Evolutionary conservation across 2,888 invertebrate genomes (phyloP).

Genomic region (Marasmarcha lunaedactyla): DNA sequence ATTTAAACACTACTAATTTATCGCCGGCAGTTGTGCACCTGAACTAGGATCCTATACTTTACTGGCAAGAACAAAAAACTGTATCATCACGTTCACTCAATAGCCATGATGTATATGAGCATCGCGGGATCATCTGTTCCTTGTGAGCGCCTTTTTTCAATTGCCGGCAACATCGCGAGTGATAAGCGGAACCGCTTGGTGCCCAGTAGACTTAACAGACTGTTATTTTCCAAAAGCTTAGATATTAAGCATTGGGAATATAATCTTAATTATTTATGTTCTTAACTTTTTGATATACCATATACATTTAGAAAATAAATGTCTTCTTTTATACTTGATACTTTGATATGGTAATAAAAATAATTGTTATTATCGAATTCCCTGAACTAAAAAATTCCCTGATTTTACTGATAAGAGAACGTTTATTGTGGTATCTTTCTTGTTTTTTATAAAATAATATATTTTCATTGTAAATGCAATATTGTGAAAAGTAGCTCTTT

Average conservation of each 20-base stretch:
- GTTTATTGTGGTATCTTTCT: conserved; percentile 3
- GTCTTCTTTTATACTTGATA: conserved; percentile 6
- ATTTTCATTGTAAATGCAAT: conserved; percentile 4
- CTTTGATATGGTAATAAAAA: conserved; percentile 8
- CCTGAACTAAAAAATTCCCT: background rate
- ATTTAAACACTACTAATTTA: conserved; percentile 26
- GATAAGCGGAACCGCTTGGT: conserved; percentile 19
- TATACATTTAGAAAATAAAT: conserved; percentile 7
- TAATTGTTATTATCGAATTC: conserved; percentile 2
- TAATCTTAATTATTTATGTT: background rate
- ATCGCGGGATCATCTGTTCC: conserved; percentile 18
- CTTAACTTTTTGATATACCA: conserved; percentile 4
- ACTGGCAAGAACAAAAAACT: conserved; percentile 25
- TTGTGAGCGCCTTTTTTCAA: conserved; percentile 18
- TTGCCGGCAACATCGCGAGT: conserved; percentile 18
- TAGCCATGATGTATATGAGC: conserved; percentile 19
- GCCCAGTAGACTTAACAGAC: conserved; percentile 16
- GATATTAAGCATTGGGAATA: conserved; percentile 10
- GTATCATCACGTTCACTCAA: conserved; percentile 22
- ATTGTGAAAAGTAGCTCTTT: no score
- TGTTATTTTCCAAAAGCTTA: conserved; percentile 16
- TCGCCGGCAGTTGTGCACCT: conserved; percentile 25
- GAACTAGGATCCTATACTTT: conserved; percentile 22
- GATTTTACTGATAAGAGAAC: conserved; percentile 5
- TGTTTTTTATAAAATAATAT: conserved; percentile 7